Evolutionary conservation across 2,113 vertebrate species (phyloP), one percentile per base, ranked within the genome.

Genomic region (Scopus umbretta): DNA sequence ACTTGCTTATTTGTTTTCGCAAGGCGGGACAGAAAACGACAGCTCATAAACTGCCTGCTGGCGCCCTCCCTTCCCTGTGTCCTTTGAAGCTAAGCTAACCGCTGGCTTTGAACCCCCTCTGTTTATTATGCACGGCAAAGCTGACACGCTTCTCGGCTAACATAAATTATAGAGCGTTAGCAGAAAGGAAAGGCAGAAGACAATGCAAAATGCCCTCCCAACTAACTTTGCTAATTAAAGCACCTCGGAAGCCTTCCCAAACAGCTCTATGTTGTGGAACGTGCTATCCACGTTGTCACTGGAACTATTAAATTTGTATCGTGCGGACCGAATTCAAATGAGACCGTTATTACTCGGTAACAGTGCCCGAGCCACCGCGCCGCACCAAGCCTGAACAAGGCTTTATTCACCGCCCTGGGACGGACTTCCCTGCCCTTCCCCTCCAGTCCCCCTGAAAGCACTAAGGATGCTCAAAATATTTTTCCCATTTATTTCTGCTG

Each of bases 151-250:
- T 50, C 72, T 27, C 27, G 16, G 91, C 65, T 94, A 91, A 95
- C 80, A 79, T 22, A 91, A 62, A 96, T 62, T 92, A 92, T 1
- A 91, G 70, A 76, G 80, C 50, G 34, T 34, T 62, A 86, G 96
- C 0, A 49, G 92, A 82, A 83, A 94, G 59, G 61, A 82, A 92
- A 88, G 75, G 38, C 81, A 67, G 55, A 25, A 75, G 91, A 73
- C 58, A 92, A 81, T 68, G 63, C 53, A 66, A 47, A 62, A 43
- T 63, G 80, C 92, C 96, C 71, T 91, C 88, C 85, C 68, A 68
- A 94, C 87, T 53, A 92, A 92, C 82, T 92, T 92, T 72, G 86
- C 94, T 98, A 96, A 97, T 96, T 96, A 96, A 97, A 96, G 53
- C 76, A 38, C 80, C 92, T 91, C 86, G 29, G 74, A 83, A 96